Evolutionary conservation across 2,888 invertebrate genomes (phyloP).

Genomic region (Synergus itoensis): DNA sequence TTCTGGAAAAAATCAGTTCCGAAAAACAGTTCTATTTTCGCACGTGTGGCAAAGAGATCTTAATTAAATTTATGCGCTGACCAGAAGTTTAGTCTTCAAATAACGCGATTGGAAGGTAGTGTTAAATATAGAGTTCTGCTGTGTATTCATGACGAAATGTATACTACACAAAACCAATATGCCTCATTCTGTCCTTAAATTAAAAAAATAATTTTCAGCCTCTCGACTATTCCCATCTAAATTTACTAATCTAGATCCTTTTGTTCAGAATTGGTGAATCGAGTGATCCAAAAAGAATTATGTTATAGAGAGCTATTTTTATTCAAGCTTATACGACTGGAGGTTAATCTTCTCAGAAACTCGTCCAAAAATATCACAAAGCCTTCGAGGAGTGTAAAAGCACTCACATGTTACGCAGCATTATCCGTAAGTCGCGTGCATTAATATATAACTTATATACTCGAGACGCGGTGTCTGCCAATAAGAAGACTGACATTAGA

Average conservation of each 20-base stretch:
- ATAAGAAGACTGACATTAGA: constrained; percentile 20
- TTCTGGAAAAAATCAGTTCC: background rate
- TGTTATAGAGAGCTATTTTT: constrained; percentile 66
- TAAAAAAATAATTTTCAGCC: background rate
- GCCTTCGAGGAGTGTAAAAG: constrained; percentile 63
- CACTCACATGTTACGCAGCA: constrained; percentile 53
- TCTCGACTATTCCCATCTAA: background rate
- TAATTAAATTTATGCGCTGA: constrained; percentile 35
- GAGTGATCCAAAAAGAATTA: constrained; percentile 13
- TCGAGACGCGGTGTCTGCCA: constrained; percentile 43
- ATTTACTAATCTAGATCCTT: background rate
- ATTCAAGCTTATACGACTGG: constrained; percentile 71
- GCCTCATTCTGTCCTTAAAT: background rate
- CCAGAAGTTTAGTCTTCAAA: constrained; percentile 39
- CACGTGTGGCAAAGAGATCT: background rate
- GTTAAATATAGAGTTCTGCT: constrained; percentile 36
- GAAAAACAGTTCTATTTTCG: background rate
- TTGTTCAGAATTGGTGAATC: background rate
- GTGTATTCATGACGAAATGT: constrained; percentile 31
- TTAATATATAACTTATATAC: constrained; percentile 32
- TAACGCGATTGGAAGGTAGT: constrained; percentile 32
- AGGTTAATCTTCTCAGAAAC: constrained; percentile 74
- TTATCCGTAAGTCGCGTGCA: constrained; percentile 51
- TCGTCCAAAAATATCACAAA: constrained; percentile 72
- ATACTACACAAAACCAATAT: constrained; percentile 24